Evolutionary conservation across 2,888 invertebrate genomes (phyloP).

Genomic region (Zele albiditarsus): DNA sequence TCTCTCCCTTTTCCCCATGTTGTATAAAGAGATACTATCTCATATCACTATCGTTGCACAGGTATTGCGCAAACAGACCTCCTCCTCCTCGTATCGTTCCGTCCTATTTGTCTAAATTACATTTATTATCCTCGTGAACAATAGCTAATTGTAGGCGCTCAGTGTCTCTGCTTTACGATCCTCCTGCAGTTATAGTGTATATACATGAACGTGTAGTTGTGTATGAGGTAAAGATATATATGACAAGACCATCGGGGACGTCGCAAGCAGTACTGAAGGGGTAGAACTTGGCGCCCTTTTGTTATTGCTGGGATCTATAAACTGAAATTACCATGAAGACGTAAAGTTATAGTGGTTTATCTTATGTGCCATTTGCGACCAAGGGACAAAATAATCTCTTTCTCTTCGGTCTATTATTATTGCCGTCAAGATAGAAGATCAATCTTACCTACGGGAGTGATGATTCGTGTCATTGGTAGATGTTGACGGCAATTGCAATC

Average conservation of each 20-base stretch:
- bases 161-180: slow-evolving; percentile 59
- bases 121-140: slow-evolving; percentile 52
- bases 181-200: slow-evolving; percentile 48
- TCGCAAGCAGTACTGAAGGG: background rate
- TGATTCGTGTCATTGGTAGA: slow-evolving; percentile 9
- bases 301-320: slow-evolving; percentile 60
- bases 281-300: slow-evolving; percentile 52
- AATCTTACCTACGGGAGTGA: background rate
- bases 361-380: slow-evolving; percentile 31
- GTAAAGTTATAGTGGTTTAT: slow-evolving; percentile 54
- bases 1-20: background rate
- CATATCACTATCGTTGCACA: slow-evolving; percentile 28
- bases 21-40: slow-evolving; percentile 26
- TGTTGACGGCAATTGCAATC: slow-evolving; percentile 35
- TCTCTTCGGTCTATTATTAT: background rate
- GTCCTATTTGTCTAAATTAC: slow-evolving; percentile 56
- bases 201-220: slow-evolving; percentile 15
- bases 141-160: slow-evolving; percentile 49
- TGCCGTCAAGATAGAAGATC: background rate
- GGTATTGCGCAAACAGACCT: slow-evolving; percentile 15
- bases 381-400: slow-evolving; percentile 19
- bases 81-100: slow-evolving; percentile 48
- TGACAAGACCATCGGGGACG: slow-evolving; percentile 3
- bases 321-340: slow-evolving; percentile 59
- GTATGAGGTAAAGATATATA: slow-evolving; percentile 32